phyloP scores from a whole-genome alignment of 1,140 invertebrate genomes.

The Dendroctonus ponderosae region DNA sequence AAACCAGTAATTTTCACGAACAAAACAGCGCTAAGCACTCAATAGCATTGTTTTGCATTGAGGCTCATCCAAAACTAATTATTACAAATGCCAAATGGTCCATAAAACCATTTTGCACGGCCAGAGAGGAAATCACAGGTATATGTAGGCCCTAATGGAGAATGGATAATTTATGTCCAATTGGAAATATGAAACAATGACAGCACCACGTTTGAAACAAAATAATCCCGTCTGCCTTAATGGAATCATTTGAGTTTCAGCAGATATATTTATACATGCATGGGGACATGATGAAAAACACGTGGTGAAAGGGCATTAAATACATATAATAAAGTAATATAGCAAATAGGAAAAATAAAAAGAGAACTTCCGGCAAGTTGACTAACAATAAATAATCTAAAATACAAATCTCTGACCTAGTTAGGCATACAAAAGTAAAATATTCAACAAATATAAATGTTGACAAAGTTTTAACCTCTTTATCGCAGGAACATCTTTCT shows the following conservation, averaged over 20 bases:
- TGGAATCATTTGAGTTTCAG: conserved; percentile 9
- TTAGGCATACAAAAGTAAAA: background rate
- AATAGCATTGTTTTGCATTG: conserved; percentile 22
- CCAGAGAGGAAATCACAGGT: conserved; percentile 27
- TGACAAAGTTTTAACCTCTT: background rate
- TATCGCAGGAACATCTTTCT: conserved; percentile 14
- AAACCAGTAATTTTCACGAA: conserved; percentile 13
- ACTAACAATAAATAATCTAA: background rate
- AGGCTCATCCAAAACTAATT: conserved; percentile 28
- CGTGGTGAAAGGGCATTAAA: too few species aligned
- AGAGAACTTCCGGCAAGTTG: too few species aligned
- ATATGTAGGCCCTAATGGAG: conserved; percentile 26
- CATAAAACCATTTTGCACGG: conserved; percentile 22
- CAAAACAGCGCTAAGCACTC: conserved; percentile 23
- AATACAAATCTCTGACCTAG: background rate
- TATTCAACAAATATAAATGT: conserved; percentile 2
- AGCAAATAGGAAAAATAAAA: too few species aligned
- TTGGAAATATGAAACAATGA: conserved; percentile 23
- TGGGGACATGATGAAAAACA: background rate
- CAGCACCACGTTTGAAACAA: conserved; percentile 7
- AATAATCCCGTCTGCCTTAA: conserved; percentile 5
- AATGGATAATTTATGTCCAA: conserved; percentile 25
- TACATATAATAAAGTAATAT: too few species aligned
- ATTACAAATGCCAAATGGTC: conserved; percentile 30
- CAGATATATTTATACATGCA: background rate